Evolutionary conservation across 2,113 vertebrate species (phyloP).

Genomic region (Microcebus tavaratra): DNA sequence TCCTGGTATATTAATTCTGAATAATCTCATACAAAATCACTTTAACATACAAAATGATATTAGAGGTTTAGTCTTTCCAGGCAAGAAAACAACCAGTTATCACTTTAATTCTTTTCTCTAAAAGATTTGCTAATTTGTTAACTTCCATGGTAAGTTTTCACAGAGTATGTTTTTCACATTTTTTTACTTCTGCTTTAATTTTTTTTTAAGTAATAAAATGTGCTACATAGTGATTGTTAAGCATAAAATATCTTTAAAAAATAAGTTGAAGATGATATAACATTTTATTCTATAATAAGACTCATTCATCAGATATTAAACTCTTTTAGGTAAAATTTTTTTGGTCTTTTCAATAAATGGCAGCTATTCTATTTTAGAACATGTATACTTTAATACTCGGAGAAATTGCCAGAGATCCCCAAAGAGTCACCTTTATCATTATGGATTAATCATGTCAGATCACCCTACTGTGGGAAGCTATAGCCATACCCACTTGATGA

Average conservation of each 20-base stretch:
- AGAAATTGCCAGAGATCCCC: conserved; percentile 46
- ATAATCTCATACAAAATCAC: background rate
- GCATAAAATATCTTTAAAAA: background rate
- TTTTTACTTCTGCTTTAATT: background rate
- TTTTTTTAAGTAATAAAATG: background rate
- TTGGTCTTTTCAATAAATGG: background rate
- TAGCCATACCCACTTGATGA: conserved; percentile 58
- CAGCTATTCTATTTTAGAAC: conserved; percentile 45
- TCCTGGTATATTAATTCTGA: background rate
- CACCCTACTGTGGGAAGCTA: conserved; percentile 65
- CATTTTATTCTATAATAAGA: background rate
- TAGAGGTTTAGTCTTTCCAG: background rate
- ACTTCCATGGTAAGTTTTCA: background rate
- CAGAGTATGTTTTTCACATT: background rate
- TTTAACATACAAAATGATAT: background rate
- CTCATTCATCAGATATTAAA: background rate
- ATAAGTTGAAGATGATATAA: background rate
- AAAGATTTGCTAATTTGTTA: background rate
- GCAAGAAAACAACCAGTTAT: background rate
- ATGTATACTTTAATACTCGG: conserved; percentile 51
- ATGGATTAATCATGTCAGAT: conserved; percentile 69
- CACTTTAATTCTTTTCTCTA: background rate
- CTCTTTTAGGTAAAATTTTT: background rate
- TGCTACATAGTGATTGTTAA: background rate
- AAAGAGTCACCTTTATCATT: conserved; percentile 62